Evolutionary conservation across 2,888 invertebrate species (phyloP).

Genomic region (Heliconius charithonia): DNA sequence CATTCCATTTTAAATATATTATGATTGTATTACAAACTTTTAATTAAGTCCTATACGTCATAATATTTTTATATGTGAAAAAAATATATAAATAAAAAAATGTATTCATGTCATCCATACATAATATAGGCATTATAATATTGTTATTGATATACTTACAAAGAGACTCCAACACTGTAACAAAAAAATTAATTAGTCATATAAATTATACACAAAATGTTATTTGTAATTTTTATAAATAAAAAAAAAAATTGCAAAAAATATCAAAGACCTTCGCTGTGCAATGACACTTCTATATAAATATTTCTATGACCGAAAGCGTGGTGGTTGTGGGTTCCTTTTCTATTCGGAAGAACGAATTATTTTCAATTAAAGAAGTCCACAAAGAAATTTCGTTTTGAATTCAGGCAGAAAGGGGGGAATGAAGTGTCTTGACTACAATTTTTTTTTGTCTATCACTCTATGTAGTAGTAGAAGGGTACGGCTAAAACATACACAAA

Average conservation of each 20-base stretch:
- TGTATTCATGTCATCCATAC: too few species aligned
- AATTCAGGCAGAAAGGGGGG: too few species aligned
- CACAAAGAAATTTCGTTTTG: too few species aligned
- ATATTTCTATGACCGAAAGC: background rate
- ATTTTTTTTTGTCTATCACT: too few species aligned
- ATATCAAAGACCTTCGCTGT: background rate
- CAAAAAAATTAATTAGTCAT: conserved; percentile 26
- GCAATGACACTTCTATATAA: background rate
- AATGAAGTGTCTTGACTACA: too few species aligned
- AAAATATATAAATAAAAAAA: background rate
- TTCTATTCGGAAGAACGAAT: background rate
- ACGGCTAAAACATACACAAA: too few species aligned
- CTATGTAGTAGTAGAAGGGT: too few species aligned
- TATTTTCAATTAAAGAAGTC: too few species aligned
- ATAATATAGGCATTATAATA: background rate
- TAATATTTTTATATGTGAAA: background rate
- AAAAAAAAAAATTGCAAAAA: background rate
- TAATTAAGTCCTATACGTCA: background rate
- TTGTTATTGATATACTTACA: conserved; percentile 51
- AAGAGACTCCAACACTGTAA: conserved; percentile 52
- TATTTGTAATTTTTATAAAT: background rate
- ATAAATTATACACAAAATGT: background rate
- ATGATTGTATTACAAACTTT: background rate
- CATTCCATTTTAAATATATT: background rate
- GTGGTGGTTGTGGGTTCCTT: background rate